These are phyloP conservation scores for Scopus umbretta DNA, from an alignment of 2,113 vertebrate species.

Conservation along the genomic window DNA sequence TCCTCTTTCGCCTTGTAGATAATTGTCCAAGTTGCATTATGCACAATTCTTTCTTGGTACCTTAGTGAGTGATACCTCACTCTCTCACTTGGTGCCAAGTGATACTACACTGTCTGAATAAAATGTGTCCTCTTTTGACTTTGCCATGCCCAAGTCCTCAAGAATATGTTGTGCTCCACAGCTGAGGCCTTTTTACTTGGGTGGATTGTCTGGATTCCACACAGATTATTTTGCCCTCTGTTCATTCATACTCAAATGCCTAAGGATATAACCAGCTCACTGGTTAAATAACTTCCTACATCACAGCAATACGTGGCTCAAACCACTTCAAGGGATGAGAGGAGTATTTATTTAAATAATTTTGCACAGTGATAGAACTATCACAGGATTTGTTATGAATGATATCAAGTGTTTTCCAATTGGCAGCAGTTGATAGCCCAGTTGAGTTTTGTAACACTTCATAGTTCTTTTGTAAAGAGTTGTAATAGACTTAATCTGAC, in stretches of 20 bases:
- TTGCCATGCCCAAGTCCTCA: not conserved
- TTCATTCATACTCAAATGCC: conserved; percentile 23
- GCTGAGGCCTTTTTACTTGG: not conserved
- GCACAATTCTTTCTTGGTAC: not conserved
- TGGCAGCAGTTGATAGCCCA: not conserved
- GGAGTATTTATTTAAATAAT: not conserved
- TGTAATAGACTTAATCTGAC: not conserved
- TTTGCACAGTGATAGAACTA: not conserved
- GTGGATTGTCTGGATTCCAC: not conserved
- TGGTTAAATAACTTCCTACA: not conserved
- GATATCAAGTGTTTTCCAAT: not conserved
- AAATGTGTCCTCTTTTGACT: not conserved
- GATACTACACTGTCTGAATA: not conserved
- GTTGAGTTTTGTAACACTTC: not conserved
- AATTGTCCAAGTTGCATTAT: not conserved
- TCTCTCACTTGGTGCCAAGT: not conserved
- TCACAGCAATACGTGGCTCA: not conserved
- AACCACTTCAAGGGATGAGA: conserved; percentile 24
- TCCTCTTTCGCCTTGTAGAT: not conserved
- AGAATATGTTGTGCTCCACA: not conserved
- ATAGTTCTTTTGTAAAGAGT: not conserved
- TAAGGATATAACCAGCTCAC: not conserved
- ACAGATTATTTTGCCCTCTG: not conserved
- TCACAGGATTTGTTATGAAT: conserved; percentile 8
- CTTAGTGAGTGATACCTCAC: not conserved